Percentiles rank a stretch among this genome's conserved stretches.
Evolutionary conservation across 2,888 invertebrate species (phyloP).

Genomic region (Agrotis exclamationis): DNA sequence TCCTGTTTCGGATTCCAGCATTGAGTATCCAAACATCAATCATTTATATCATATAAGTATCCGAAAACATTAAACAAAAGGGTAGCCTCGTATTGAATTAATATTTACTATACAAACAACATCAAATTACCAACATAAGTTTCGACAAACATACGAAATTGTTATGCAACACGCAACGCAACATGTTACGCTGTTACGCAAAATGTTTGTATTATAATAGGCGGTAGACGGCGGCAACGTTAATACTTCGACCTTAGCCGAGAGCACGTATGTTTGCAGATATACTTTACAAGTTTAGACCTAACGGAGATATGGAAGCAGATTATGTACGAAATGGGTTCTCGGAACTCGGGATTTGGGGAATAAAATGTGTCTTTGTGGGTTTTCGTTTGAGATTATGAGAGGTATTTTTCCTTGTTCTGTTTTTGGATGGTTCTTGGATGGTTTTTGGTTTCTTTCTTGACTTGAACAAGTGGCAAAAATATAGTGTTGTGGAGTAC

Average conservation of each 20-base stretch:
- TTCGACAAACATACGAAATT: conserved; percentile 33
- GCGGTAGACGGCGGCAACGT: conserved; percentile 34
- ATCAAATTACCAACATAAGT: conserved; percentile 42
- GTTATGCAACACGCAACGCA: conserved; percentile 53
- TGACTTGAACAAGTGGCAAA: too few species aligned
- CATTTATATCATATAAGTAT: conserved; percentile 24
- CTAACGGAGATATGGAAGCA: conserved; percentile 54
- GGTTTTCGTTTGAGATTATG: conserved; percentile 33
- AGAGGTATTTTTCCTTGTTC: conserved; percentile 12
- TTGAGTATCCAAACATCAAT: conserved; percentile 25
- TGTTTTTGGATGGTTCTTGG: neutral
- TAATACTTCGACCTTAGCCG: conserved; percentile 63
- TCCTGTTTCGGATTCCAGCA: neutral
- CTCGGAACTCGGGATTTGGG: conserved; percentile 43
- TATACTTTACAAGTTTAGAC: conserved; percentile 63
- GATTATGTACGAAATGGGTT: conserved; percentile 54
- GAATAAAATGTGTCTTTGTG: conserved; percentile 50
- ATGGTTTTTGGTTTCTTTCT: neutral
- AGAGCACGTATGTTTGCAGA: conserved; percentile 66
- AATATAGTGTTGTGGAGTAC: too few species aligned
- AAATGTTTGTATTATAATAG: conserved; percentile 37
- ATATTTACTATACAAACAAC: conserved; percentile 50
- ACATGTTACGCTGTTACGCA: conserved; percentile 41
- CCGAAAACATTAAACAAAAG: conserved; percentile 18
- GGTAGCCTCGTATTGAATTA: conserved; percentile 36